phyloP scores from a whole-genome alignment of 2,113 vertebrate genomes.

The Rhagologus leucostigma region DNA sequence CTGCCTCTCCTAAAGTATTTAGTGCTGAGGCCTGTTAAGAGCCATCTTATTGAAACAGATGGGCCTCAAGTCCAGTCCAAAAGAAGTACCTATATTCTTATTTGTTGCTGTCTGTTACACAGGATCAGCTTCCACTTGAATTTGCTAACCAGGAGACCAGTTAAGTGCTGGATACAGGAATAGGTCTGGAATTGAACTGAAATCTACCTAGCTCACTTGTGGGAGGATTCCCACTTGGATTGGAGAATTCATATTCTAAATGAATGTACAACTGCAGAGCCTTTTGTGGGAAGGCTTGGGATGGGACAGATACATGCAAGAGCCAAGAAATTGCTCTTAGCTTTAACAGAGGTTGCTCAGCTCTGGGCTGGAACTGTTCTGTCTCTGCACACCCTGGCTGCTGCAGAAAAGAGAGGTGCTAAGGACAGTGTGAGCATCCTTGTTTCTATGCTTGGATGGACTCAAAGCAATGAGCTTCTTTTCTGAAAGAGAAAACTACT shows the following conservation, averaged over 20 bases:
- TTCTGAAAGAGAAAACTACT: neutral
- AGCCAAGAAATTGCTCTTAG: neutral
- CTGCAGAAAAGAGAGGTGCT: no score
- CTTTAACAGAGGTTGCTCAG: neutral
- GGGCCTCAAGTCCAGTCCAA: neutral
- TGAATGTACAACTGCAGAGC: neutral
- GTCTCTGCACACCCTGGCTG: neutral
- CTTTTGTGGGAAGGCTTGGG: neutral
- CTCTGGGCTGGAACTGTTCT: neutral
- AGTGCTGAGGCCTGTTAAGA: neutral
- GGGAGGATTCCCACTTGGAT: neutral
- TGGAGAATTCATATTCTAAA: neutral
- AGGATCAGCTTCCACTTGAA: neutral
- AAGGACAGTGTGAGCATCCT: neutral
- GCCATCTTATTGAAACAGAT: neutral
- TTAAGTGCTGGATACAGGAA: neutral
- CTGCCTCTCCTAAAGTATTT: neutral
- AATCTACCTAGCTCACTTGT: neutral
- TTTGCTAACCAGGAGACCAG: neutral
- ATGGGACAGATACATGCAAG: neutral
- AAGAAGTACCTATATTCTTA: neutral
- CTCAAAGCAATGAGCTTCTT: rapidly evolving
- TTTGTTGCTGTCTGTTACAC: neutral
- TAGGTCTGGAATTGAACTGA: neutral
- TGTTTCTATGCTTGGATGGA: neutral